phyloP scores from a whole-genome alignment of 2,888 invertebrate species.

The Melieria omissa region DNA sequence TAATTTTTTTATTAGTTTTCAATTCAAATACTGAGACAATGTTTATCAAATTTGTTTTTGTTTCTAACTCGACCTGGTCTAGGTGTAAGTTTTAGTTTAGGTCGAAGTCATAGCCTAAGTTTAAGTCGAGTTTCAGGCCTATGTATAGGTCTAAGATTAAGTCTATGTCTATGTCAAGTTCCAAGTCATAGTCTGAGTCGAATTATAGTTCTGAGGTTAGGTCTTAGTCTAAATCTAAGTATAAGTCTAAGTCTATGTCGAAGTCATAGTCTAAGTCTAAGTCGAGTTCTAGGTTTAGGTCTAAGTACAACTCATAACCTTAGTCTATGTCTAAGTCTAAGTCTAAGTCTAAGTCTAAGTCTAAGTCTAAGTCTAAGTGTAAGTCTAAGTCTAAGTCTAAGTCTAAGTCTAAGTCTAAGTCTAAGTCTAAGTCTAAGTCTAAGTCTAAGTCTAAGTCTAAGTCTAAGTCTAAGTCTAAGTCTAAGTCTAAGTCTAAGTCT shows the following conservation, averaged over 20 bases:
- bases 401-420: conserved; percentile 9
- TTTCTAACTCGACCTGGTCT: background rate
- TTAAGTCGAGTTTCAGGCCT: conserved; percentile 11
- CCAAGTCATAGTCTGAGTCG: conserved; percentile 6
- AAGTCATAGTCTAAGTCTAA: conserved; percentile 2
- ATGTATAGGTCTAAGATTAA: conserved; percentile 9
- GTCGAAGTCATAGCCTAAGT: conserved; percentile 15
- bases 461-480: background rate
- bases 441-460: background rate
- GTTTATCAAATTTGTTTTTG: too few species aligned
- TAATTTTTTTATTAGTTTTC: too few species aligned
- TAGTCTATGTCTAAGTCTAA: conserved; percentile 6
- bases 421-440: background rate
- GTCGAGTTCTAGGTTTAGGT: conserved; percentile 11
- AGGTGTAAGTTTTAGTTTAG: conserved; percentile 8
- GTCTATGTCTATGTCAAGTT: conserved; percentile 19
- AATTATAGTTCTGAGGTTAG: conserved; percentile 13
- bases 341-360: conserved; percentile 6
- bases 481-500: background rate
- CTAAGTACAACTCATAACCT: background rate
- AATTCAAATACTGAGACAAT: too few species aligned
- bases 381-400: conserved; percentile 4
- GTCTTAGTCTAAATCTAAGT: conserved; percentile 10
- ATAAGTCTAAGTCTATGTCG: background rate
- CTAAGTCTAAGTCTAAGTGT: background rate